These are phyloP conservation scores for Sabatieria punctata DNA, from an alignment of 2,888 invertebrate genomes.

Conservation along the genomic window DNA sequence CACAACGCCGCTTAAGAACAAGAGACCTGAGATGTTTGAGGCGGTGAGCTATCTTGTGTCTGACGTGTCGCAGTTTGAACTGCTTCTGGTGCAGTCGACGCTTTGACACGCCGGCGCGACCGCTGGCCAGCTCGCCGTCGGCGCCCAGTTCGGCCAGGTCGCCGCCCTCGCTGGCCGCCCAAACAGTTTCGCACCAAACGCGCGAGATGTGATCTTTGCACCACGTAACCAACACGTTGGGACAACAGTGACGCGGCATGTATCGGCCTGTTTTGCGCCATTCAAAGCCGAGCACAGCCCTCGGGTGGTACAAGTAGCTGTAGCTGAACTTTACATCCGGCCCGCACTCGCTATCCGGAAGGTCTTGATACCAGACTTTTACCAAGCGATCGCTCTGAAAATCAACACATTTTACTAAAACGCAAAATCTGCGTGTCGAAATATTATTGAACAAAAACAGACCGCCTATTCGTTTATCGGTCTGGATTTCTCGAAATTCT, in stretches of 20 bases:
- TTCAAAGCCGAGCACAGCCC: too few relatives aligned
- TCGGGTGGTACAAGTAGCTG: constrained; percentile 85
- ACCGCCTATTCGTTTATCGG: too few relatives aligned
- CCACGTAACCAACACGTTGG: constrained; percentile 92
- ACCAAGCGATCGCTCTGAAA: constrained; percentile 60
- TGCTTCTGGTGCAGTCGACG: constrained; percentile 1
- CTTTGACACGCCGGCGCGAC: not conserved
- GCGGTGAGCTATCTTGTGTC: constrained; percentile 4
- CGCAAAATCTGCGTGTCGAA: too few relatives aligned
- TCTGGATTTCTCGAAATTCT: too few relatives aligned
- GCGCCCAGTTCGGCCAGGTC: not conserved
- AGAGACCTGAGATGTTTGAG: constrained; percentile 8
- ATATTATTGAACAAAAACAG: too few relatives aligned
- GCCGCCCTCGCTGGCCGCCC: constrained; percentile 48
- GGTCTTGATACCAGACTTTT: constrained; percentile 97
- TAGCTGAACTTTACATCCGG: constrained; percentile 63
- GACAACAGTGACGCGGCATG: constrained; percentile 68
- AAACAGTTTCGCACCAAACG: constrained; percentile 94
- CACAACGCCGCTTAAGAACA: not conserved
- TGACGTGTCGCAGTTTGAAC: not conserved
- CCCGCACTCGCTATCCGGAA: constrained; percentile 48
- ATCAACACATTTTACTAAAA: too few relatives aligned
- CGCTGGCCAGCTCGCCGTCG: not conserved
- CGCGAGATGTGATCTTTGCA: constrained; percentile 96
- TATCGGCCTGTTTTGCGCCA: constrained; percentile 99